These are phyloP conservation scores for Lasius fuliginosus DNA, from an alignment of 2,888 invertebrate species.

Conservation along the genomic window DNA sequence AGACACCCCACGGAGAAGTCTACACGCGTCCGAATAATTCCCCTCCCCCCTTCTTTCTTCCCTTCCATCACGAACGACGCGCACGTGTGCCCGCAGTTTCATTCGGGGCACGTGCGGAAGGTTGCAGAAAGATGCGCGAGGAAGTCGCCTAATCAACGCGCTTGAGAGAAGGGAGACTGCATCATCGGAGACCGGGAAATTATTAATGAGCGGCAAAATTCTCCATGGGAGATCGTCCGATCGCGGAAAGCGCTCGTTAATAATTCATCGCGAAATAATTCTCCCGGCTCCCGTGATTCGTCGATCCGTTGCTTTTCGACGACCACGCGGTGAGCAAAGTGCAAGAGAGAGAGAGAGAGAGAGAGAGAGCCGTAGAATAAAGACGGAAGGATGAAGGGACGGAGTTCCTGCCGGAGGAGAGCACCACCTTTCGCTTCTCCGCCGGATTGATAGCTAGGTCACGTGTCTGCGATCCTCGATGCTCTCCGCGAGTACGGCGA, in stretches of 20 bases:
- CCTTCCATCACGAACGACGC: neutral
- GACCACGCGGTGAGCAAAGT: constrained; percentile 2
- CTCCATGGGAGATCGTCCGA: constrained; percentile 20
- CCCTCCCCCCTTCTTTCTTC: neutral
- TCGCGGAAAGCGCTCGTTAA: constrained; percentile 49
- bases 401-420: neutral
- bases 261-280: constrained; percentile 62
- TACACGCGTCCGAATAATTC: constrained; percentile 28
- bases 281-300: constrained; percentile 29
- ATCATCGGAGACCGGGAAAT: constrained; percentile 69
- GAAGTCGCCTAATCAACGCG: constrained; percentile 42
- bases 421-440: neutral
- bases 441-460: constrained; percentile 78
- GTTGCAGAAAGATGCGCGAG: constrained; percentile 57
- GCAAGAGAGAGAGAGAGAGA: constrained; percentile 33
- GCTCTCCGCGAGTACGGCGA: constrained; percentile 70
- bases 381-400: constrained; percentile 25
- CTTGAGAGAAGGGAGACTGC: constrained; percentile 4
- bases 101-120: constrained; percentile 69
- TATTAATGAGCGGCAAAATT: constrained; percentile 69
- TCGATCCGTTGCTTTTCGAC: constrained; percentile 32
- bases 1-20: constrained; percentile 32
- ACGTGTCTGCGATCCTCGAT: constrained; percentile 76
- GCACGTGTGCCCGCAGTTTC: constrained; percentile 51
- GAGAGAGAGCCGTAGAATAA: constrained; percentile 48